Evolutionary conservation across 2,888 invertebrate genomes (phyloP).

Genomic region (Eupithecia insigniata): DNA sequence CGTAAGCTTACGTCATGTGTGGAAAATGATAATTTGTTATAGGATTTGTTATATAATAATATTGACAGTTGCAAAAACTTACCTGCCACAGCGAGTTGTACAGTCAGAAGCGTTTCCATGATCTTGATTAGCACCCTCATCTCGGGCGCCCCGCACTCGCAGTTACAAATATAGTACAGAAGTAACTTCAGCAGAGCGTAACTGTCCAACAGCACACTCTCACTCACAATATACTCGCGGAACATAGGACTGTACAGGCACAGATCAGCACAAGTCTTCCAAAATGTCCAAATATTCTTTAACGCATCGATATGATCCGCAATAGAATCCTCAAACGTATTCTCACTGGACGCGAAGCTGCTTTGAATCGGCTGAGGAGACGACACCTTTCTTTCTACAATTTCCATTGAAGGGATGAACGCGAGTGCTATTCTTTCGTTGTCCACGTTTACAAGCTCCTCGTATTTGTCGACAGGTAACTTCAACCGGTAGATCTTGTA

Average conservation of each 20-base stretch:
- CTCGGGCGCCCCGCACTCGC: conserved; percentile 54
- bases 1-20: too few relatives aligned
- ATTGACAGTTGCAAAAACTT: conserved; percentile 38
- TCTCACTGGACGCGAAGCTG: conserved; percentile 46
- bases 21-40: too few relatives aligned
- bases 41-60: neutral
- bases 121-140: conserved; percentile 66
- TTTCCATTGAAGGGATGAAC: conserved; percentile 41
- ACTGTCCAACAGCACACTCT: conserved; percentile 67
- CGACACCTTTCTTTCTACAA: conserved; percentile 47
- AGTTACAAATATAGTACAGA: conserved; percentile 60
- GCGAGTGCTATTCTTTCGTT: conserved; percentile 60
- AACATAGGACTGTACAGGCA: conserved; percentile 84
- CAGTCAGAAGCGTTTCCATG: conserved; percentile 74
- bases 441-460: conserved; percentile 63
- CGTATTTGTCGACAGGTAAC: conserved; percentile 62
- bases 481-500: conserved; percentile 68
- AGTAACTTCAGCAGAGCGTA: conserved; percentile 70
- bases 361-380: conserved; percentile 53
- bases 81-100: conserved; percentile 77
- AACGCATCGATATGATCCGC: conserved; percentile 66
- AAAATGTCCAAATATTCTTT: conserved; percentile 76
- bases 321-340: conserved; percentile 49
- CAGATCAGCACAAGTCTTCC: conserved; percentile 80
- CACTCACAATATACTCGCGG: conserved; percentile 70